Evolutionary conservation across 2,888 invertebrate species (phyloP), one percentile per base, ranked within the genome.

Genomic region (Heteromyza rotundicornis): DNA sequence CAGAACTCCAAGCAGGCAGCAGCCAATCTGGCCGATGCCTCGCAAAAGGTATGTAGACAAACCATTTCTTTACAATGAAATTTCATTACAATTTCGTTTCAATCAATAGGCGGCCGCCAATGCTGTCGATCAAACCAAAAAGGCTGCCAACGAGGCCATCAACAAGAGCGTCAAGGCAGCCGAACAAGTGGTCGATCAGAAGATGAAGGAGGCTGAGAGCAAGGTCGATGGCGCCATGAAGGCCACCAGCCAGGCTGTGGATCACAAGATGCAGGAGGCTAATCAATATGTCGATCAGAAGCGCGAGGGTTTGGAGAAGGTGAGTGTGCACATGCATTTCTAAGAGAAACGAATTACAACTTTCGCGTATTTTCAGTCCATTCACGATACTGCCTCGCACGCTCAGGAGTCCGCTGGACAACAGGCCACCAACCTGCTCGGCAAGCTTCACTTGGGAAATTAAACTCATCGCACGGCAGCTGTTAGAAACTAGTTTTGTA

Each of bases 251-350:
- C 81, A 85, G 19, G 84, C 86, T 12, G 86, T 88, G 52, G 89
- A 89, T 75, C 77, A 86, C 65, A 89, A 89, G 82, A 79, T 90
- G 71, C 86, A 87, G 74, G 86, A 88, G 64, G 86, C 89, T 23
- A 88, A 88, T 75, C 86, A 88, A 72, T 88, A 85, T 76, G 81
- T 88, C 62, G 88, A 85, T 73, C 86, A 87, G 68, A 88, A 89
- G 77, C 84, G 87, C 35, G 87, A 76, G 60, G 73, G 75, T 32
- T 69, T 82, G 47, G 81, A 81, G 67, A 81, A 82, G 70, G 79
- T 78, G 57, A 51, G 12, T 27, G 27, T 27, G 27, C 27, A 27
- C 5, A 10, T 27, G 27, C 27, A 27, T 10, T n/a, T n/a, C n/a
- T n/a, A n/a, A n/a, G n/a, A n/a, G n/a, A n/a, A n/a, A n/a, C n/a